These are phyloP conservation scores for Bradypodion pumilum DNA, from an alignment of 2,797 vertebrate genomes.

Conservation along the genomic window DNA sequence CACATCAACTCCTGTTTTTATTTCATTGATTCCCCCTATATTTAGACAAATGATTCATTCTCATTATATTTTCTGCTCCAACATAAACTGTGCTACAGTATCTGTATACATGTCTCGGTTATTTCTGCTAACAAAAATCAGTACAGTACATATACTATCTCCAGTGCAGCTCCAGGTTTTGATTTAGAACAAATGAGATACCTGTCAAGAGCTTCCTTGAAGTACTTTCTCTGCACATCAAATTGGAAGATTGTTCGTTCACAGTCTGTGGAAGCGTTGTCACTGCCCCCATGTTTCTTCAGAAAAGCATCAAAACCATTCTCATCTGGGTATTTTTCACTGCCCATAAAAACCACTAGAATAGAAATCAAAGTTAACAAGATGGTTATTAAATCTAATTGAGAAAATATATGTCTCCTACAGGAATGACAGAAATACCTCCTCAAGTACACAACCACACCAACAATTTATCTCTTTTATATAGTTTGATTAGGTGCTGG, in stretches of 20 bases:
- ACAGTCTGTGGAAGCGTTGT: constrained; percentile 95
- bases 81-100: neutral
- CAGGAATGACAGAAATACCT: neutral
- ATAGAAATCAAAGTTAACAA: constrained; percentile 42
- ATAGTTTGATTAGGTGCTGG: neutral
- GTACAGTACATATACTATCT: neutral
- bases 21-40: neutral
- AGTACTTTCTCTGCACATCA: constrained; percentile 91
- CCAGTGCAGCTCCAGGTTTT: neutral
- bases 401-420: neutral
- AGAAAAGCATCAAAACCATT: constrained; percentile 95
- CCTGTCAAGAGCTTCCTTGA: constrained; percentile 93
- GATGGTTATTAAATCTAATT: neutral
- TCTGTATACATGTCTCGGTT: neutral
- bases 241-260: constrained; percentile 97
- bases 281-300: constrained; percentile 94
- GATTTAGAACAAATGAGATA: constrained; percentile 61
- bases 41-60: neutral
- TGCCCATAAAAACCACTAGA: constrained; percentile 98
- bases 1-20: neutral
- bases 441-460: too few relatives aligned
- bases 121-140: neutral
- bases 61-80: neutral
- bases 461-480: neutral
- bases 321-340: constrained; percentile 92